phyloP scores from a whole-genome alignment of 2,797 vertebrate species.

The Sylvilagus floridanus region DNA sequence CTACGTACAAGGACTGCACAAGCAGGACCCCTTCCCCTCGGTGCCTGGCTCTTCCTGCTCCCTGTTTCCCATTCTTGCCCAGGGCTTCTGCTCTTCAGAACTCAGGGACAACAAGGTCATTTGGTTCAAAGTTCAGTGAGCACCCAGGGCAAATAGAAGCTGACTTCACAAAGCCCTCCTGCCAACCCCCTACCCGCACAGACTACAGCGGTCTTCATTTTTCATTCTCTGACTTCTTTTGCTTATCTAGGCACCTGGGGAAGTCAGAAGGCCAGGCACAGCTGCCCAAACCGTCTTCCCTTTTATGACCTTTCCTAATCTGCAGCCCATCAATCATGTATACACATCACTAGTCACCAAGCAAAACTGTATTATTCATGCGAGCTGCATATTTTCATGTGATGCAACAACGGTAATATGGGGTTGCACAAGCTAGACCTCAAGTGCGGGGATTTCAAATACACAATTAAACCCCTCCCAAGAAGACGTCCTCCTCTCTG shows the following conservation, averaged over 20 bases:
- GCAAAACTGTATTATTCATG: conserved; percentile 45
- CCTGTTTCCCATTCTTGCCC: conserved; percentile 3
- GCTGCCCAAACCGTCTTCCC: not conserved
- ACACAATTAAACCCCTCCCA: not conserved
- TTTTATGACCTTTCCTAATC: conserved; percentile 50
- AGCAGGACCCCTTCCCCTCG: not conserved
- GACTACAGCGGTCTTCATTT: not conserved
- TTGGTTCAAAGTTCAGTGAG: conserved; percentile 59
- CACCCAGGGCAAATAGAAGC: conserved; percentile 58
- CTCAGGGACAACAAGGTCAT: conserved; percentile 41
- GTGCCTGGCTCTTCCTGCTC: not conserved
- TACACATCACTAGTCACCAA: conserved; percentile 30
- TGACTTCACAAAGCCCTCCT: conserved; percentile 23
- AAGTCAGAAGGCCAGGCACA: conserved; percentile 19
- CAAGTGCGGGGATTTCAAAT: not conserved
- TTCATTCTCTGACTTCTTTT: not conserved
- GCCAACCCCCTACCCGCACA: not conserved
- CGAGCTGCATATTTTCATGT: conserved; percentile 27
- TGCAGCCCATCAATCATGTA: conserved; percentile 5
- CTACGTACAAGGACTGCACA: not conserved
- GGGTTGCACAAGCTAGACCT: conserved; percentile 3
- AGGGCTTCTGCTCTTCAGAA: conserved; percentile 31
- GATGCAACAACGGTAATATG: not conserved
- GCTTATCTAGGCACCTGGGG: not conserved
- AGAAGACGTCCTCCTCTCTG: conserved; percentile 3